Evolutionary conservation across 2,888 invertebrate species (phyloP).

Genomic region (Dynastes tityus): DNA sequence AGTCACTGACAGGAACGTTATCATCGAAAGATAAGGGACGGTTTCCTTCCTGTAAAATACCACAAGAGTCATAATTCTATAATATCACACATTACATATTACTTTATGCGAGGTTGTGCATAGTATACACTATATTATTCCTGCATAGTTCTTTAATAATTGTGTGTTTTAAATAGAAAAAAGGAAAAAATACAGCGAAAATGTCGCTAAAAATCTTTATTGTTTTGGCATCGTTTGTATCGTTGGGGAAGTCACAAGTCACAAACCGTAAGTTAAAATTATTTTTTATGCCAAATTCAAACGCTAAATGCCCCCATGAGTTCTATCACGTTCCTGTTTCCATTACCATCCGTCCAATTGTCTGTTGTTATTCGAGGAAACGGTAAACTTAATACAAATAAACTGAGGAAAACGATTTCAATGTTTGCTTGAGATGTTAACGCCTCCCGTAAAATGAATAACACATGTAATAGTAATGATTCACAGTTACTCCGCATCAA

Average conservation of each 20-base stretch:
- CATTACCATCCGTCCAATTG: neutral
- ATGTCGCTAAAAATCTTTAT: neutral
- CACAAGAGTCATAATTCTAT: neutral
- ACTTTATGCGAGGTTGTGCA: neutral
- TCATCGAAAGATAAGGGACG: neutral
- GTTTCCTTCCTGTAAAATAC: constrained; percentile 21
- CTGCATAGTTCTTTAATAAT: neutral
- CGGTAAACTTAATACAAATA: neutral
- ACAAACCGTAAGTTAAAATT: neutral
- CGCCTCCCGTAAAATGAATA: neutral
- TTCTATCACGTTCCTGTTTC: neutral
- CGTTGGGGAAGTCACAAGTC: neutral
- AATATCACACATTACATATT: neutral
- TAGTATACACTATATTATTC: no score
- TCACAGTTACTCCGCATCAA: no score
- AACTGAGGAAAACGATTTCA: neutral
- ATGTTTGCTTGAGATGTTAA: neutral
- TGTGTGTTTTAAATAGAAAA: neutral
- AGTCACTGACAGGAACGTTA: constrained; percentile 12
- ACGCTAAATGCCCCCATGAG: neutral
- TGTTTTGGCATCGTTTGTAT: neutral
- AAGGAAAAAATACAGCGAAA: neutral
- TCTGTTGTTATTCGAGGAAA: neutral
- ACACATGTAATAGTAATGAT: no score
- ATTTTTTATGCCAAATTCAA: neutral